Conservation (phyloP, 2,113 vertebrate species). For the Anarrhichthys ocellatus region DNA sequence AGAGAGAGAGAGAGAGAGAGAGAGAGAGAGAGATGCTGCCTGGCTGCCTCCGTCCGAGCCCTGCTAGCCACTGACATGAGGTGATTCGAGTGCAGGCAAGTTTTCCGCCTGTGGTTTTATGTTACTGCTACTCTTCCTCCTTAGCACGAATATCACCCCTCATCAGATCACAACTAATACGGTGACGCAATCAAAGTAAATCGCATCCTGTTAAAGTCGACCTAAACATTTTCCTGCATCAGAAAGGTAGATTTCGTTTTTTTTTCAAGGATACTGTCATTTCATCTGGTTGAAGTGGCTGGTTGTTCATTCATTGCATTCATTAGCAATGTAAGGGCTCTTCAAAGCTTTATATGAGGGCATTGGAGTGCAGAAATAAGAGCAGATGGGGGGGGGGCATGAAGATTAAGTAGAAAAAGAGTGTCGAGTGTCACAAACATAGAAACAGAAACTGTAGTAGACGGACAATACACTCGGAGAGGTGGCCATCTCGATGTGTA, state of each 20-base stretch:
- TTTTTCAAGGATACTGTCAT: neutral
- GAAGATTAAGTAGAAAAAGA: neutral
- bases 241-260: too few species aligned
- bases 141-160: neutral
- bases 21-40: neutral
- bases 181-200: neutral
- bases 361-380: neutral
- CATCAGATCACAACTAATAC: neutral
- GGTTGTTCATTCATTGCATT: neutral
- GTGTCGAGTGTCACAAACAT: neutral
- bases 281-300: conserved; percentile 7
- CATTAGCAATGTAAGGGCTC: neutral
- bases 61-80: conserved; percentile 4
- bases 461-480: too few species aligned
- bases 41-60: conserved; percentile 5
- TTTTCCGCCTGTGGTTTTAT: conserved; percentile 5
- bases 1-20: conserved; percentile 14
- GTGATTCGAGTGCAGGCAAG: conserved; percentile 17
- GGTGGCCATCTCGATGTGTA: too few species aligned
- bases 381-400: neutral
- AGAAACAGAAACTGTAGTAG: too few species aligned
- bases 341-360: neutral
- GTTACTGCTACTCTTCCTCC: neutral
- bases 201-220: neutral
- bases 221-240: neutral